phyloP scores from a whole-genome alignment of 2,113 vertebrate genomes.

The Macroglossus sobrinus region DNA sequence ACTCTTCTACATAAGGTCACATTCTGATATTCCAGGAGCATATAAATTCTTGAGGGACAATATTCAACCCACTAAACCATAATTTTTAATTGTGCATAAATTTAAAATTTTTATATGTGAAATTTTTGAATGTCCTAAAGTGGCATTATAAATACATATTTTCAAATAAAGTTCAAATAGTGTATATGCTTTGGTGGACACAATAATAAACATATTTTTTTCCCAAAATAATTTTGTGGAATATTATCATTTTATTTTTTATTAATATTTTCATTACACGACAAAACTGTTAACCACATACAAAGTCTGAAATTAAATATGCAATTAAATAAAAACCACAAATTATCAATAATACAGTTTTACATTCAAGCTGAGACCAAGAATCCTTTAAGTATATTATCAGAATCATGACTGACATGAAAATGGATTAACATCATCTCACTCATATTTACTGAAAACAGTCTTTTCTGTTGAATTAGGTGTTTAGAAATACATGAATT shows the following conservation, averaged over 20 bases:
- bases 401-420: not conserved
- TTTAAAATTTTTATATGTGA: not conserved
- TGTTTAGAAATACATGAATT: not conserved
- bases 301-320: not conserved
- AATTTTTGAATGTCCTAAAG: not conserved
- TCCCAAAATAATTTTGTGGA: not conserved
- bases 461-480: not conserved
- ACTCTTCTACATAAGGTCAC: not conserved
- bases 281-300: not conserved
- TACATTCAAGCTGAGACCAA: not conserved
- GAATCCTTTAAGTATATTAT: not conserved
- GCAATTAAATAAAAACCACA: not conserved
- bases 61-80: not conserved
- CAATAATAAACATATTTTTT: not conserved
- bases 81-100: not conserved
- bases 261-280: not conserved
- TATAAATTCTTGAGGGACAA: not conserved
- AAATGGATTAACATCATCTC: not conserved
- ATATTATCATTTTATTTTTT: not conserved
- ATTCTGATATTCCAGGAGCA: not conserved
- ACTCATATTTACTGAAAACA: not conserved
- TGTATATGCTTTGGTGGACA: not conserved
- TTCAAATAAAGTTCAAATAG: not conserved
- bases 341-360: not conserved
- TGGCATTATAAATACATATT: not conserved